These are phyloP conservation scores for Harpegnathos saltator DNA, from an alignment of 1,140 invertebrate genomes.

Conservation along the genomic window DNA sequence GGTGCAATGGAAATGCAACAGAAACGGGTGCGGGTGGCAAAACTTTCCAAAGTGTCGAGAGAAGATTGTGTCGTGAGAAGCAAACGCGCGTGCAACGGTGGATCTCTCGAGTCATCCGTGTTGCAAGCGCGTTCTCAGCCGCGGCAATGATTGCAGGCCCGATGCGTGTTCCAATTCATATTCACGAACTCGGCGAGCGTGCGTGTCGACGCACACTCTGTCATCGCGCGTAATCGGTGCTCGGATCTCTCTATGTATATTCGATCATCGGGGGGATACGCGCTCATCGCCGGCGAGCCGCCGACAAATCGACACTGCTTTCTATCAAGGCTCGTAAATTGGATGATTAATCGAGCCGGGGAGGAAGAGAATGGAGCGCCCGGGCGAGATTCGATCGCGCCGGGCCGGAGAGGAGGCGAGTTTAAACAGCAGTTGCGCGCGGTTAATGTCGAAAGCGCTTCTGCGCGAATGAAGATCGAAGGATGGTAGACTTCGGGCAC, in stretches of 20 bases:
- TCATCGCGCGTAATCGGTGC: conserved; percentile 15
- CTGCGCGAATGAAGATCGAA: conserved; percentile 47
- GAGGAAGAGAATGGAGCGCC: background rate
- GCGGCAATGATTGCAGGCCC: too few relatives aligned
- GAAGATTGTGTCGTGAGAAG: too few relatives aligned
- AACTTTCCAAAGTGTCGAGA: too few relatives aligned
- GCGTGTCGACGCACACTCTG: background rate
- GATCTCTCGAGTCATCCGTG: too few relatives aligned
- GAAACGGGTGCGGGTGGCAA: too few relatives aligned
- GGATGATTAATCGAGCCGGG: conserved; percentile 44
- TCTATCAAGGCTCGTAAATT: conserved; percentile 55
- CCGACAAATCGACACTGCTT: conserved; percentile 50
- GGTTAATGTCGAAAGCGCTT: conserved; percentile 50
- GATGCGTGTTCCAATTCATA: too few relatives aligned
- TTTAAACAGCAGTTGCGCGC: conserved; percentile 58
- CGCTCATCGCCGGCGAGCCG: conserved; percentile 22
- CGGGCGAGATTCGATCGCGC: conserved; percentile 44
- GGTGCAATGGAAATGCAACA: too few relatives aligned
- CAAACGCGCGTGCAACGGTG: too few relatives aligned
- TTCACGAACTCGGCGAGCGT: background rate
- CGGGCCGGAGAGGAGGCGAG: conserved; percentile 19
- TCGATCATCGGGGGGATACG: conserved; percentile 11
- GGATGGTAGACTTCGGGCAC: conserved; percentile 50
- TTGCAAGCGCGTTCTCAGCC: too few relatives aligned
- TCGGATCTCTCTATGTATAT: conserved; percentile 30